Evolutionary conservation across 2,888 invertebrate genomes (phyloP).

Genomic region (Oligia latruncula): DNA sequence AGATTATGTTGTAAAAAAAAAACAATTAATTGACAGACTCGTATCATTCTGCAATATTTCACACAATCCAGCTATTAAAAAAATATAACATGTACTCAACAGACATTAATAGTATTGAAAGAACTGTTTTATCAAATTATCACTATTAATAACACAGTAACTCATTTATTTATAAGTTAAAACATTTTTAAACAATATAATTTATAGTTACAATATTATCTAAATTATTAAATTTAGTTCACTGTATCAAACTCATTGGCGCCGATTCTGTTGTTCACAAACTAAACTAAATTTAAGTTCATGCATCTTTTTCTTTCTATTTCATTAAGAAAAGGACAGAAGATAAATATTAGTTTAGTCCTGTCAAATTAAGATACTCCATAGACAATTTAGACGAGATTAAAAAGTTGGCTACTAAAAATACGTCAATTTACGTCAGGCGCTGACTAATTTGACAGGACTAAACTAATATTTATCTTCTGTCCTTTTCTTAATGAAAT

Average conservation of each 20-base stretch:
- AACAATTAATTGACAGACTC: neutral
- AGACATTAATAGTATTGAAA: constrained; percentile 30
- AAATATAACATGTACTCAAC: constrained; percentile 11
- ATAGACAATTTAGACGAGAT: no score
- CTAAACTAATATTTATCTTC: no score
- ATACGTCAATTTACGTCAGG: no score
- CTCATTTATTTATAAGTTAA: constrained; percentile 23
- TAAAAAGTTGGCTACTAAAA: no score
- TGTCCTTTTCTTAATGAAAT: no score
- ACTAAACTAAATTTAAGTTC: no score
- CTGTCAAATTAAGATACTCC: no score
- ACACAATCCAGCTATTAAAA: constrained; percentile 35
- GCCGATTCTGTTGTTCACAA: no score
- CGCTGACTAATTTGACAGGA: no score
- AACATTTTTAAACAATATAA: constrained; percentile 23
- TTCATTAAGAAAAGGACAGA: no score
- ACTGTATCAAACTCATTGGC: constrained; percentile 23
- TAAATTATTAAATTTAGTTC: constrained; percentile 43
- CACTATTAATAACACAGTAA: constrained; percentile 33
- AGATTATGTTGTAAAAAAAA: neutral
- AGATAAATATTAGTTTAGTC: no score
- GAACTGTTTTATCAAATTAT: constrained; percentile 25
- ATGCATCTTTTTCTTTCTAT: no score
- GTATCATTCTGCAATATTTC: constrained; percentile 23
- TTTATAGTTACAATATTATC: constrained; percentile 33